Evolutionary conservation across 30 jellyfish, hydroid and myxozoan species (phyloP), one percentile per base, ranked within the genome.

Genomic region (Hydractinia echinata): DNA sequence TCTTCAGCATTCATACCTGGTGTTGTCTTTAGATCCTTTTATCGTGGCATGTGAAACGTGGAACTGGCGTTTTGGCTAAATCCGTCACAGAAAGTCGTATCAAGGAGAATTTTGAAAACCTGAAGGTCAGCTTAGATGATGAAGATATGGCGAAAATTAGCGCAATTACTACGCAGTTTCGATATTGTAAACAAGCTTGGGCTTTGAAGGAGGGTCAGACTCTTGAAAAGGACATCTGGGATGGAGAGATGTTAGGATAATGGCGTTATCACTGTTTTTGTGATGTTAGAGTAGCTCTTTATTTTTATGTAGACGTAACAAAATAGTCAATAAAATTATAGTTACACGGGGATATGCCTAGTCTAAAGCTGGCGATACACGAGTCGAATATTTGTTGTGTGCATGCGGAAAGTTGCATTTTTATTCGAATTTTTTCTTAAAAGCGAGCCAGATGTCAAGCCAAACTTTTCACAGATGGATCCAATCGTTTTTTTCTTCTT

Each of bases 41-140:
- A 8, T 87, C 89, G 7, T 94, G 99, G 99, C 84, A 81, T 58
- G 82, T 94, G 48, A 84, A 85, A 51, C 96, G 96, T 8, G 99
- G 97, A 48, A 71, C 81, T 19, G 95, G 95, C 13, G 97, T 85
- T 13, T 54, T 87, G 10, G 90, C 96, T n/a, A 94, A 94, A 67
- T 94, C 99, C 21, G 89, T 85, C 87, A 81, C 81, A n/a, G 90
- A 82, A 18, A 69, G 80, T 7, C 89, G 99, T 21, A 84, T 94
- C 15, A 83, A 73, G 20, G 95, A 94, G 53, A 94, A 94, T 70
- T 79, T 94, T 19, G 79, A 80, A 53, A 52, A 92, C 0, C 55
- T 67, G 53, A 72, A 83, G 18, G 82, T 94, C 21, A 73, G 68
- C 53, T 83, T 94, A 53, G 95, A 78, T 68, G 83, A 73, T 4